phyloP scores from a whole-genome alignment of 2,888 invertebrate genomes.

The Acrocyrtus sp. region DNA sequence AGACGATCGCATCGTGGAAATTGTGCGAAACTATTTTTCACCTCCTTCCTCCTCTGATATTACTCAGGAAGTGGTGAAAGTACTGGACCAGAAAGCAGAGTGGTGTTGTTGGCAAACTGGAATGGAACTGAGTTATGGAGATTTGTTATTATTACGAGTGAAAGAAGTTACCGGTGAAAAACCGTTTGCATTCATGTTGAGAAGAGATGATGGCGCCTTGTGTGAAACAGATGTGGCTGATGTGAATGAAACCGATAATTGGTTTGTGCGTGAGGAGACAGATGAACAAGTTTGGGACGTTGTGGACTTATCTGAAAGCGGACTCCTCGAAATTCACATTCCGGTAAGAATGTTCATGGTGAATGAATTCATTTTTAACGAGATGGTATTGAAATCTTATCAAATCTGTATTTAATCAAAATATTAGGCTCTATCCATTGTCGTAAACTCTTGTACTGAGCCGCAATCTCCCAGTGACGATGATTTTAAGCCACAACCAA shows the following conservation, averaged over 20 bases:
- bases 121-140: slow-evolving; percentile 84
- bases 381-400: no score
- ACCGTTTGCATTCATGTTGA: slow-evolving; percentile 62
- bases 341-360: slow-evolving; percentile 43
- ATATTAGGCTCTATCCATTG: slow-evolving; percentile 51
- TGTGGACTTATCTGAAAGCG: slow-evolving; percentile 79
- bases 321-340: slow-evolving; percentile 86
- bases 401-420: neutral
- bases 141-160: slow-evolving; percentile 81
- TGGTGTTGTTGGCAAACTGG: slow-evolving; percentile 97
- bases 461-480: slow-evolving; percentile 51
- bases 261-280: slow-evolving; percentile 50
- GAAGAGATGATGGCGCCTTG: slow-evolving; percentile 62
- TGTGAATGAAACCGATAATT: slow-evolving; percentile 39
- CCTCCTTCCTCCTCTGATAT: slow-evolving; percentile 69
- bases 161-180: slow-evolving; percentile 75
- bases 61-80: slow-evolving; percentile 66
- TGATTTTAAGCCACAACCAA: slow-evolving; percentile 59
- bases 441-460: slow-evolving; percentile 55
- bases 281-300: slow-evolving; percentile 88
- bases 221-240: slow-evolving; percentile 60
- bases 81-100: slow-evolving; percentile 79
- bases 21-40: slow-evolving; percentile 78
- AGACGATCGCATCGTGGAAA: slow-evolving; percentile 84
- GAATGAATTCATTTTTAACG: slow-evolving; percentile 2